Evolutionary conservation across 2,113 vertebrate species (phyloP), one percentile per base, ranked within the genome.

Genomic region (Rhinopomastus cyanomelas): DNA sequence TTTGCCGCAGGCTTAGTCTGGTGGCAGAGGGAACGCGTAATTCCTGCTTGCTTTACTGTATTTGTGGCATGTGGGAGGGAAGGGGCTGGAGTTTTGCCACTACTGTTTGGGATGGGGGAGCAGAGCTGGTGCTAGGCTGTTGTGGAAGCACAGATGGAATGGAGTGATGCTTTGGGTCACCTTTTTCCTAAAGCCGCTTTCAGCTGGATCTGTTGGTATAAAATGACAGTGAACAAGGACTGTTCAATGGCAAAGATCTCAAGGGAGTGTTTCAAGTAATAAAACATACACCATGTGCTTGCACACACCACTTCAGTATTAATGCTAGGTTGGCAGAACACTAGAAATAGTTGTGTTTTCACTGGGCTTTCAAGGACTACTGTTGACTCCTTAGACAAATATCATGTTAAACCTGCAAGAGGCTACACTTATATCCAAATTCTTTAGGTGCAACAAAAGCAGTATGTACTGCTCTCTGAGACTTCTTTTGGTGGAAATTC

Each of bases 1-100:
- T 95, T 96, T 96, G 95, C 92, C 19, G 30, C 82, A 89, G 92
- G 95, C 93, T 94, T 90, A 95, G 90, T 94, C 90, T 94, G 83
- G 87, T 96, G 88, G 78, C 86, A 92, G 89, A 90, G 72, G 64
- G 89, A 94, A 81, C 4, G 6, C 57, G 20, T 93, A 91, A 95
- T 95, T 95, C 93, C 76, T 5, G 20, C 69, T 60, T 89, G 73
- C 49, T 46, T 53, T 81, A 85, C 91, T 91, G 94, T 55, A 76
- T 87, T 73, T 89, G 87, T 59, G 53, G 49, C 4, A 3, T 19
- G 46, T 65, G 68, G 49, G 66, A 91, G 81, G 53, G 79, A 83
- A 61, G 32, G 52, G 53, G 29, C 55, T 3, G 6, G 71, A 69
- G 44, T 64, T 75, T 6, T 72, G 65, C 59, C 3, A 16, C 49